Conservation (phyloP, 2,888 invertebrate genomes). For the Eupithecia inturbata region DNA sequence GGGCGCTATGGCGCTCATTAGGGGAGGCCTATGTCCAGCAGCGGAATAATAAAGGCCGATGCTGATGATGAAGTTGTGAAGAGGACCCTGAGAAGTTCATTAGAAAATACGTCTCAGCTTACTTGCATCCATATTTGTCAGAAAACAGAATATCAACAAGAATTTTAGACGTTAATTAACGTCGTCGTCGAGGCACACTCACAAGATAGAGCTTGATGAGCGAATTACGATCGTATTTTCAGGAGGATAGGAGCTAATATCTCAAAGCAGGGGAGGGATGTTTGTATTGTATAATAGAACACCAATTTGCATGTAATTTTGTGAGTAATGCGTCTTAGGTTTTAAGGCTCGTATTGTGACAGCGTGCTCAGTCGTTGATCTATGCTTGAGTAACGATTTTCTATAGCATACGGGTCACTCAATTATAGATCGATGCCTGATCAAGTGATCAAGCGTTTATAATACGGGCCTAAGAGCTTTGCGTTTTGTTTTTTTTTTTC, state of each 20-base stretch:
- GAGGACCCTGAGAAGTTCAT: not conserved
- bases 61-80: no score
- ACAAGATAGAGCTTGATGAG: constrained; percentile 1
- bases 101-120: not conserved
- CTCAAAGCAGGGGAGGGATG: not conserved
- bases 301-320: constrained; percentile 10
- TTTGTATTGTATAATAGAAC: not conserved
- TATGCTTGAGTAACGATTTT: no score
- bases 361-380: no score
- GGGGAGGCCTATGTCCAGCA: no score
- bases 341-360: no score
- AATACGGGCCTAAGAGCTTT: no score
- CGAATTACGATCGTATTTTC: constrained; percentile 9
- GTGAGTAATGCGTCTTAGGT: not conserved
- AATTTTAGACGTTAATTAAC: constrained; percentile 7
- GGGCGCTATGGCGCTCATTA: no score
- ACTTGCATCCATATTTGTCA: constrained; percentile 2
- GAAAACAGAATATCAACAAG: not conserved
- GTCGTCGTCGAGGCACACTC: not conserved
- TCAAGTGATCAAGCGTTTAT: no score
- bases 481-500: not conserved
- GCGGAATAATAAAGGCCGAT: no score
- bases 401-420: no score
- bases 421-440: no score
- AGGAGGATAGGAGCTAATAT: not conserved